Percentiles rank a stretch among this genome's conserved stretches.
Conservation (phyloP, 35 echinoderm and acorn worm genomes). For the Eucidaris tribuloides region DNA sequence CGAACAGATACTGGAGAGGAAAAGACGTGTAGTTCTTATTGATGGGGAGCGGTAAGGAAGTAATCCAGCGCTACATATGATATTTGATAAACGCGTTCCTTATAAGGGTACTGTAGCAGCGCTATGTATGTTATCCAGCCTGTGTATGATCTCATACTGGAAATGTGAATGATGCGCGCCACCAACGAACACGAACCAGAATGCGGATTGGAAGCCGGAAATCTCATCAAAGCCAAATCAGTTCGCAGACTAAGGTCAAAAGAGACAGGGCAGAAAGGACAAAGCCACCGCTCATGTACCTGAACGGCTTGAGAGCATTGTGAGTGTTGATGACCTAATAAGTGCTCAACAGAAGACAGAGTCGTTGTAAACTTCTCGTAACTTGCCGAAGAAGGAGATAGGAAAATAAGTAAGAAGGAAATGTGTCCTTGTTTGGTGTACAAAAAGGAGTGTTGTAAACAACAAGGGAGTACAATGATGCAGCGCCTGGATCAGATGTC, state of each 20-base stretch:
- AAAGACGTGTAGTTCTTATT: conserved; percentile 54
- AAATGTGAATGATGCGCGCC: conserved; percentile 21
- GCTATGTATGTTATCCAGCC: conserved; percentile 29
- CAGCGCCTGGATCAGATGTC: too few relatives aligned
- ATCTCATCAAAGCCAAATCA: conserved; percentile 1
- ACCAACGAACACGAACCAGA: conserved; percentile 11
- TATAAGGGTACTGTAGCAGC: conserved; percentile 9
- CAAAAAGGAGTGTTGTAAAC: not conserved
- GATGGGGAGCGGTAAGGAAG: conserved; percentile 45
- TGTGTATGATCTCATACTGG: conserved; percentile 78
- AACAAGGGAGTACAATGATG: not conserved
- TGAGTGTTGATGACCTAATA: not conserved
- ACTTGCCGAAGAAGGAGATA: not conserved
- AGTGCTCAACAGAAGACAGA: not conserved
- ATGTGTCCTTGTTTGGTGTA: not conserved
- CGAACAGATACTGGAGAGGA: not conserved
- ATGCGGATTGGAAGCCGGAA: not conserved
- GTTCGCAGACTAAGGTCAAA: conserved; percentile 28
- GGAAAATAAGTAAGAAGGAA: not conserved
- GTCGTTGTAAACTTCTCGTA: not conserved
- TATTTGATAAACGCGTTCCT: conserved; percentile 43
- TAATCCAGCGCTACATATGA: conserved; percentile 37
- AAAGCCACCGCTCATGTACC: not conserved
- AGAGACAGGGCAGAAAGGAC: not conserved
- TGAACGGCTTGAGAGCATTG: not conserved